A percentile compares a stretch with the other conserved stretches of the same genome.
Conservation (phyloP, 1,140 invertebrate species). For the Drosophila guanche region DNA sequence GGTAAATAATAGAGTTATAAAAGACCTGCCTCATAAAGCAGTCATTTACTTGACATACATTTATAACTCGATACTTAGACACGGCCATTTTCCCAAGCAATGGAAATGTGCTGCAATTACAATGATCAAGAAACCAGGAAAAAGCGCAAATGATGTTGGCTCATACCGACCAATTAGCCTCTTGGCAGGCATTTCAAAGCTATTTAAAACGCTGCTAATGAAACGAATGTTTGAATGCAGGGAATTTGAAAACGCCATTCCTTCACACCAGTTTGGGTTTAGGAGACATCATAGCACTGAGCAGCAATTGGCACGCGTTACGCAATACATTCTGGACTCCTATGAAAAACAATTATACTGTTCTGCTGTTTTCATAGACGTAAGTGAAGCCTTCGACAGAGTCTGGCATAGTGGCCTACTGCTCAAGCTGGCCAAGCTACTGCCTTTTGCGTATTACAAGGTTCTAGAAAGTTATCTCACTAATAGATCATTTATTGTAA, state of each 20-base stretch:
- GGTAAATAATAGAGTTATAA: slow-evolving; percentile 7
- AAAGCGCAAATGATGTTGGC: background rate
- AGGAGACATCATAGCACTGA: background rate
- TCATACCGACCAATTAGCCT: slow-evolving; percentile 28
- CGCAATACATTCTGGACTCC: slow-evolving; percentile 3
- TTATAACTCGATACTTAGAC: background rate
- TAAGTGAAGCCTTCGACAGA: slow-evolving; percentile 17
- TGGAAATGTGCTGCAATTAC: slow-evolving; percentile 18
- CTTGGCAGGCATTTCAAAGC: background rate
- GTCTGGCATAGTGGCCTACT: slow-evolving; percentile 27
- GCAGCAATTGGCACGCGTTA: slow-evolving; percentile 9
- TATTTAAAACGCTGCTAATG: slow-evolving; percentile 13
- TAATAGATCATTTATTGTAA: slow-evolving; percentile 7
- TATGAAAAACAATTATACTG: slow-evolving; percentile 9
- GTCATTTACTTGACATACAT: background rate
- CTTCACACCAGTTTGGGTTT: slow-evolving; percentile 27
- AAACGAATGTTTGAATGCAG: background rate
- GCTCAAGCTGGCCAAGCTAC: slow-evolving; percentile 10
- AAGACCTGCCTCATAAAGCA: background rate
- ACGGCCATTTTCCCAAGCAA: background rate
- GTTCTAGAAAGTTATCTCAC: slow-evolving; percentile 12
- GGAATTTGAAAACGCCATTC: background rate
- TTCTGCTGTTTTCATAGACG: slow-evolving; percentile 26
- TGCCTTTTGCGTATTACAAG: background rate
- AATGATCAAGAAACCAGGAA: slow-evolving; percentile 17